Evolutionary conservation across 2,797 vertebrate species (phyloP).

Genomic region (Pseudochromis fuscus): DNA sequence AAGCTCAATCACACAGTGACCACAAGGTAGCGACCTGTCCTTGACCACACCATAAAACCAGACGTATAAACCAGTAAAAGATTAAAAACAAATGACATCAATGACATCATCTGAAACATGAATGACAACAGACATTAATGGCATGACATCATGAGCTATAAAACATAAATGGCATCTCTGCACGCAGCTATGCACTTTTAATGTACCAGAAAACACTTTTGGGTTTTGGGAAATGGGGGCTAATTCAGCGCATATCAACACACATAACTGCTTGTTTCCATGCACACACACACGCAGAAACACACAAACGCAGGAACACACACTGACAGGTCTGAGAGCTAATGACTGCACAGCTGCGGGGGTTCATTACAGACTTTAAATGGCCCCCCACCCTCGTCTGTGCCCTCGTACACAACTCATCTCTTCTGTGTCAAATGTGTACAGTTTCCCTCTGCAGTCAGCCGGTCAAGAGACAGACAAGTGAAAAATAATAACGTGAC

Average conservation of each 20-base stretch:
- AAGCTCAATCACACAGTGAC: background rate
- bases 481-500: constrained; percentile 65
- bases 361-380: constrained; percentile 25
- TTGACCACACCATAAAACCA: constrained; percentile 9
- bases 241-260: background rate
- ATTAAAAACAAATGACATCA: constrained; percentile 11
- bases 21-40: background rate
- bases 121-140: background rate
- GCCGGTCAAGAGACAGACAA: constrained; percentile 55
- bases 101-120: background rate
- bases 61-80: constrained; percentile 3
- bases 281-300: background rate
- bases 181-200: background rate
- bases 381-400: background rate
- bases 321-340: constrained; percentile 14
- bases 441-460: constrained; percentile 25
- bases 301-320: constrained; percentile 7
- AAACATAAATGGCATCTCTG: background rate
- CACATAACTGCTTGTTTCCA: background rate
- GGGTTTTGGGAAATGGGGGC: background rate
- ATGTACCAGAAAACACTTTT: background rate
- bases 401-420: constrained; percentile 30
- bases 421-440: constrained; percentile 35
- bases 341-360: constrained; percentile 37
- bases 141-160: constrained; percentile 2